Base-by-base conservation (phyloP, 37 sponge, comb jelly and placozoan species). In the Cliona cf. orientalis region DNA sequence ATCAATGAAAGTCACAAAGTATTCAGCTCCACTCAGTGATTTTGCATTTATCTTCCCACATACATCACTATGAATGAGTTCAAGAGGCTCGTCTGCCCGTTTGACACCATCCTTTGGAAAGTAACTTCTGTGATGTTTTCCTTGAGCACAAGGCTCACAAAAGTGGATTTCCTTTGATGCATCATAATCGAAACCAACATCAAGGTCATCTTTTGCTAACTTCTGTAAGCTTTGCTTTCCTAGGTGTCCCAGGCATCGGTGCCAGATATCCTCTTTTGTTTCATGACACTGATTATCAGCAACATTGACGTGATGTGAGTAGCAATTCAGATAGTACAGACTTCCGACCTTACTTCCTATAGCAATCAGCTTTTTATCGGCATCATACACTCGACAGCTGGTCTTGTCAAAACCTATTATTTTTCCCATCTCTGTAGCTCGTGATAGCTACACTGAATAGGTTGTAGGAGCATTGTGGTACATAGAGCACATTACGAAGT, bases 231-330 rank as follows among this genome's bases (percentile, higher is more conserved):
- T 79, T 25, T 43, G 12, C 31, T 73, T 39, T 56, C 71, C 75
- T 40, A 90, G 84, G n/a, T 84, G 79, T 32, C n/a, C n/a, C 85
- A 61, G 80, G 12, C 66, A 82, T 39, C 59, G 44, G 35, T 90
- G 81, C 86, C 91, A 90, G 21, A 90, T 40, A 46, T 88, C 81
- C 58, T 87, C 88, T 40, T 82, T 88, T 42, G 74, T 78, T 63
- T 64, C 78, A 35, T 38, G n/a, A n/a, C n/a, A n/a, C n/a, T n/a
- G n/a, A n/a, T n/a, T n/a, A n/a, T n/a, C 33, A 58, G 36, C 58
- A 31, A 12, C 12, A 26, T 12, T 57, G 25, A 23, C 35, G 21
- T 72, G 64, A 64, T 46, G 32, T 14, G 57, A 17, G 28, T 82
- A 60, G 65, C 66, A 65, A 57, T 64, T 46, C 36, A 74, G 53